Evolutionary conservation across 1,140 invertebrate genomes (phyloP).

Genomic region (Heliconius eleuchia): DNA sequence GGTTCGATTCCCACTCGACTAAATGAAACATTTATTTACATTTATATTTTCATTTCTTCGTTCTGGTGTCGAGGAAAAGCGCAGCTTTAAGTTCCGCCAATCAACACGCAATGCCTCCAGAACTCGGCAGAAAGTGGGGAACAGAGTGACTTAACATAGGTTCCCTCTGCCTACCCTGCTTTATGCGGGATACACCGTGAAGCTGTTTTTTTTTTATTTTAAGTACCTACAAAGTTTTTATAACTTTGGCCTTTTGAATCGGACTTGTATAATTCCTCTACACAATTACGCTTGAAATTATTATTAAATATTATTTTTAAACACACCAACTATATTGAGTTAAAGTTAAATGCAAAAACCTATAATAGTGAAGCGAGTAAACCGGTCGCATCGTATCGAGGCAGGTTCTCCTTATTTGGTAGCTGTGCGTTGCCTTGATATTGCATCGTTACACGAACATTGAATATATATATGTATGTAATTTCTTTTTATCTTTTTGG

Average conservation of each 20-base stretch:
- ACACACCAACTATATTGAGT: neutral
- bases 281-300: neutral
- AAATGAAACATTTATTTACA: no score
- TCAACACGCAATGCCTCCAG: no score
- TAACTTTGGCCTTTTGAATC: neutral
- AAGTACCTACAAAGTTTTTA: neutral
- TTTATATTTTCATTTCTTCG: no score
- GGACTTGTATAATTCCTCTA: neutral
- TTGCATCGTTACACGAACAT: conserved; percentile 21
- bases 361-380: conserved; percentile 25
- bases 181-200: no score
- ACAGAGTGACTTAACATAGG: no score
- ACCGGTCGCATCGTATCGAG: conserved; percentile 31
- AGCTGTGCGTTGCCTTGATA: conserved; percentile 28
- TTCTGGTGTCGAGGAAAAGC: no score
- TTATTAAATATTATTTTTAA: neutral
- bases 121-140: no score
- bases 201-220: no score
- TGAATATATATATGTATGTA: neutral
- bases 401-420: conserved; percentile 29
- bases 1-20: no score
- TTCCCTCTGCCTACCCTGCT: no score
- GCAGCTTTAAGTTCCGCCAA: no score
- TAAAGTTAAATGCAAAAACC: conserved; percentile 2
- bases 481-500: neutral